Evolutionary conservation across 2,113 vertebrate species (phyloP), one percentile per base, ranked within the genome.

Genomic region (Sialia sialis): DNA sequence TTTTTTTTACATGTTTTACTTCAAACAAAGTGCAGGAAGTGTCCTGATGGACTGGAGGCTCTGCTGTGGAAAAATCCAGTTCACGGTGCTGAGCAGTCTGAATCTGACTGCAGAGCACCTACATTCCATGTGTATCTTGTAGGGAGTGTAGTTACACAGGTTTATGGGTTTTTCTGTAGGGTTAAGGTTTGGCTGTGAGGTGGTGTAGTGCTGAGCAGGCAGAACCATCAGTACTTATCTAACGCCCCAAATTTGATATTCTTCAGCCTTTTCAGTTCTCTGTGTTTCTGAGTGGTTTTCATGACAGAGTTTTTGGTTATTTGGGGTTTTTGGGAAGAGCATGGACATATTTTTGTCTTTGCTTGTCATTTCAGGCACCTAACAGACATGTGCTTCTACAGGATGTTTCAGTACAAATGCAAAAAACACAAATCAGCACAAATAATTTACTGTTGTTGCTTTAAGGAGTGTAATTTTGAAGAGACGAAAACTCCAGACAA

Each of bases 71-170:
- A 75, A 39, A 84, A 52, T 52, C 38, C 54, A 64, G 19, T 52
- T 84, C 16, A 2, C 26, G 43, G 12, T 54, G 38, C 26, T 72
- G 60, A 4, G 23, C 38, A 1, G 52, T 66, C 7, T 39, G 43
- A 64, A 7, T 46, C 7, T 38, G 51, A 7, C 25, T 72, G 49
- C 32, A 59, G 36, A 29, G 34, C 27, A 23, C 29, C 22, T 58
- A 0, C 51, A 39, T 80, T 63, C 39, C 9, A 1, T 5, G 2
- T 67, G 3, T 51, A 2, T 64, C 26, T 52, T 48, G 21, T 8
- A 26, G 69, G 23, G 26, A 54, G 13, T 17, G 23, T 19, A 36
- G 29, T 51, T 63, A 7, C 0, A 16, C 3, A 4, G 44, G 20
- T 32, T 66, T 84, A 4, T 8, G 5, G 68, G n/a, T 43, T 10